Evolutionary conservation across 1,140 invertebrate genomes (phyloP).

Genomic region (Nephotettix cincticeps): DNA sequence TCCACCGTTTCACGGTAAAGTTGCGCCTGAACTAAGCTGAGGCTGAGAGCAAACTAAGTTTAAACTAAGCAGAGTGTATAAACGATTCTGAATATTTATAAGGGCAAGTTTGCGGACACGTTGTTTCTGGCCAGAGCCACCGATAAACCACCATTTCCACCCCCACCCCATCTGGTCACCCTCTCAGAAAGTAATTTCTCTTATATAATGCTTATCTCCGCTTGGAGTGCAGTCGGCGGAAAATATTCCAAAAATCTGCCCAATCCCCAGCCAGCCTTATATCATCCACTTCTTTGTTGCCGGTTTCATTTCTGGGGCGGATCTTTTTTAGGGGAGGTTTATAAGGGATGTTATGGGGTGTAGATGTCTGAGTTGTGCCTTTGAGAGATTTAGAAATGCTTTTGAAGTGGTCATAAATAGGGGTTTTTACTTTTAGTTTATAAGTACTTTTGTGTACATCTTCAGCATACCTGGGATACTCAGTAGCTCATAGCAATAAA

Average conservation of each 20-base stretch:
- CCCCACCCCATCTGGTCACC: constrained; percentile 6
- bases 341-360: too few species aligned
- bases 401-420: too few species aligned
- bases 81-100: constrained; percentile 22
- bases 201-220: constrained; percentile 17
- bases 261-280: constrained; percentile 1
- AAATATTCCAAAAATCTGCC: constrained; percentile 16
- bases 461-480: too few species aligned
- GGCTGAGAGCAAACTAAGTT: constrained; percentile 16
- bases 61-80: background rate
- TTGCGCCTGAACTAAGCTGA: background rate
- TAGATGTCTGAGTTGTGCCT: too few species aligned
- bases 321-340: background rate
- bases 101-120: background rate
- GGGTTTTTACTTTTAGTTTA: too few species aligned
- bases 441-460: too few species aligned
- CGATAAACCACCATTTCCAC: constrained; percentile 2
- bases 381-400: too few species aligned
- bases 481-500: too few species aligned
- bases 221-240: constrained; percentile 8
- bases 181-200: constrained; percentile 19
- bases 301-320: constrained; percentile 2
- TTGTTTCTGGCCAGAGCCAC: background rate
- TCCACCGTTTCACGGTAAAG: too few species aligned
- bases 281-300: constrained; percentile 7